phyloP scores from a whole-genome alignment of 2,797 vertebrate genomes.

The Spinibarbus caldwelli region DNA sequence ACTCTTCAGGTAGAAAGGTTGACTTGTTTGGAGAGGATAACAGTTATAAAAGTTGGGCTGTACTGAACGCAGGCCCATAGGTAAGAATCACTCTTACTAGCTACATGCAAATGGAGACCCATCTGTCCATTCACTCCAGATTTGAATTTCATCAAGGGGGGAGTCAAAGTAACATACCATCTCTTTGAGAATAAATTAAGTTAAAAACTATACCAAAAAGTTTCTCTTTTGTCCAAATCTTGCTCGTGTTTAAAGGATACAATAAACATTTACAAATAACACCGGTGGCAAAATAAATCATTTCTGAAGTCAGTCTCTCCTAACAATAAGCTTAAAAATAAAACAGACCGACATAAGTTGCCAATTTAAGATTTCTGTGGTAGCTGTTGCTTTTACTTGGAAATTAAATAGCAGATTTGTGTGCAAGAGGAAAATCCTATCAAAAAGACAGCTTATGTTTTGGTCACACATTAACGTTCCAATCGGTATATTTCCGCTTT shows the following conservation, averaged over 20 bases:
- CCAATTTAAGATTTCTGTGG: slow-evolving; percentile 74
- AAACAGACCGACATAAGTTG: slow-evolving; percentile 80
- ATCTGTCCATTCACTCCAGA: slow-evolving; percentile 54
- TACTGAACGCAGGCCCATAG: slow-evolving; percentile 48
- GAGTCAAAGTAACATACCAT: slow-evolving; percentile 81
- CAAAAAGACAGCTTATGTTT: slow-evolving; percentile 83
- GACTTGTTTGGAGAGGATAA: slow-evolving; percentile 52
- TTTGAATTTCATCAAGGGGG: slow-evolving; percentile 62
- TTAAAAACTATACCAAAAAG: slow-evolving; percentile 87
- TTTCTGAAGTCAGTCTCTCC: slow-evolving; percentile 72
- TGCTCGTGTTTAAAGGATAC: slow-evolving; percentile 84
- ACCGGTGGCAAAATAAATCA: slow-evolving; percentile 83
- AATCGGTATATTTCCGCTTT: slow-evolving; percentile 80
- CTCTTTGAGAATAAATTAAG: slow-evolving; percentile 89
- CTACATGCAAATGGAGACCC: slow-evolving; percentile 77
- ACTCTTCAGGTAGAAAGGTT: slow-evolving; percentile 59
- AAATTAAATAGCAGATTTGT: slow-evolving; percentile 76
- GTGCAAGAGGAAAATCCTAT: slow-evolving; percentile 81
- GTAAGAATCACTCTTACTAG: slow-evolving; percentile 66
- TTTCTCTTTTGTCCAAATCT: slow-evolving; percentile 76
- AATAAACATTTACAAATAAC: slow-evolving; percentile 91
- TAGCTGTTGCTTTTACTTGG: slow-evolving; percentile 70
- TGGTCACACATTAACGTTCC: slow-evolving; percentile 85
- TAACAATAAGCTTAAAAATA: slow-evolving; percentile 79
- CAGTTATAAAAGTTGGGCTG: slow-evolving; percentile 38